Base-by-base conservation (phyloP, 1,140 invertebrate genomes). In the Aphaenogaster floridana region DNA sequence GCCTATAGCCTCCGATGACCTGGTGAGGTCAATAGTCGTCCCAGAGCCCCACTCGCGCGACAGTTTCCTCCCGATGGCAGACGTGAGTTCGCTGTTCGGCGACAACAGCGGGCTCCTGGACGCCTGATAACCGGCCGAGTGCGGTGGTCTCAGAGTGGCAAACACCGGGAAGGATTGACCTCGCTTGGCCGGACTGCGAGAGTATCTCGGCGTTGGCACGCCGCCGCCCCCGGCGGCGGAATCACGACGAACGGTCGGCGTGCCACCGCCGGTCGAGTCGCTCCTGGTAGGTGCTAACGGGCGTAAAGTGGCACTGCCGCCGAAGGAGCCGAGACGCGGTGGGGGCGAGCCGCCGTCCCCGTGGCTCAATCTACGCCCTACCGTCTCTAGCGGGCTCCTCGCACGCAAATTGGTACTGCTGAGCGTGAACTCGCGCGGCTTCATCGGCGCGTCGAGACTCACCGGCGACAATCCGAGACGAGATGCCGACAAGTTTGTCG, bases 161-260 rank as follows among this genome's bases (percentile, higher is more conserved):
- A 95, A 95, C 0, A 94, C 95, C 0, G 95, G 95, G 74, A 95
- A 95, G 0, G 95, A 95, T 61, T 95, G 95, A 1, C 95, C 95
- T 0, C 95, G 91, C 78, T 95, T 95, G 3, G 95, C 94, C 0
- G 95, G 95, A 74, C 95, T 95, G 3, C 95, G 92, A 1, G 92
- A 92, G n/a, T 95, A 93, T 64, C 92, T 91, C 0, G 94, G 94
- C 0, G 95, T 95, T 0, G 92, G 88, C 8, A 90, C 78, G 74
- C 91, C 68, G 42, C 87, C 59, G 64, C 64, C 69, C 0, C 87
- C 92, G 1, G n/a, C 76, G 0, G 89, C 81, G 3, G 72, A 74
- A 17, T 69, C 86, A 11, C 42, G 69, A 8, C 69, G 57, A 2
- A 86, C 2, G 2, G 71, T 80, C 0, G 90, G 64, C 0, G 90